phyloP scores from a whole-genome alignment of 2,888 invertebrate species.

The Patella caerulea region DNA sequence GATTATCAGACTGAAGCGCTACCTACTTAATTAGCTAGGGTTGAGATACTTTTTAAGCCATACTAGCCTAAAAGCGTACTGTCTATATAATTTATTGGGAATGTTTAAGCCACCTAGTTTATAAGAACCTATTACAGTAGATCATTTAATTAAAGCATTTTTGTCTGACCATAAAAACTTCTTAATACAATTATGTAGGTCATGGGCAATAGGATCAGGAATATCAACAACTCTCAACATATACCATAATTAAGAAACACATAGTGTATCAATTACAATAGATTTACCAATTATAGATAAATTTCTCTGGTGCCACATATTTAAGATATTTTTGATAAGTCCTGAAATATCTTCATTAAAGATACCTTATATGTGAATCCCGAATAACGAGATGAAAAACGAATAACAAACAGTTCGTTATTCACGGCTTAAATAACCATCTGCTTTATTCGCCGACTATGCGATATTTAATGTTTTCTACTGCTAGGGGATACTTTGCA shows the following conservation, averaged over 20 bases:
- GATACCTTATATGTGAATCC: no score
- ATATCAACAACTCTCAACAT: not conserved
- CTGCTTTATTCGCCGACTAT: no score
- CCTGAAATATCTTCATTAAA: no score
- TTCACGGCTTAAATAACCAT: no score
- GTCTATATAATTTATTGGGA: not conserved
- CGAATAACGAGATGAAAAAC: no score
- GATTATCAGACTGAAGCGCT: no score
- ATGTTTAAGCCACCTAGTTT: not conserved
- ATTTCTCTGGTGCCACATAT: not conserved
- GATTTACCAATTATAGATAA: slow-evolving; percentile 1
- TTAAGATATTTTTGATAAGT: not conserved
- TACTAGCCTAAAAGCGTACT: not conserved
- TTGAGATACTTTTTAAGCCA: not conserved
- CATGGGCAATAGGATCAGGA: not conserved
- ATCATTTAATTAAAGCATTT: not conserved
- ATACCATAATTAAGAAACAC: not conserved
- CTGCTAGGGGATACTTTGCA: no score
- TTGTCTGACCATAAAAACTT: not conserved
- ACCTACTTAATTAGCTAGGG: no score
- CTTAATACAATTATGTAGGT: not conserved
- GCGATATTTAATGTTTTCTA: no score
- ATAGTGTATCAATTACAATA: not conserved
- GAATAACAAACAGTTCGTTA: no score
- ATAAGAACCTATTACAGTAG: not conserved